Base-by-base conservation (phyloP, 2,113 vertebrate species). In the Perccottus glenii region DNA sequence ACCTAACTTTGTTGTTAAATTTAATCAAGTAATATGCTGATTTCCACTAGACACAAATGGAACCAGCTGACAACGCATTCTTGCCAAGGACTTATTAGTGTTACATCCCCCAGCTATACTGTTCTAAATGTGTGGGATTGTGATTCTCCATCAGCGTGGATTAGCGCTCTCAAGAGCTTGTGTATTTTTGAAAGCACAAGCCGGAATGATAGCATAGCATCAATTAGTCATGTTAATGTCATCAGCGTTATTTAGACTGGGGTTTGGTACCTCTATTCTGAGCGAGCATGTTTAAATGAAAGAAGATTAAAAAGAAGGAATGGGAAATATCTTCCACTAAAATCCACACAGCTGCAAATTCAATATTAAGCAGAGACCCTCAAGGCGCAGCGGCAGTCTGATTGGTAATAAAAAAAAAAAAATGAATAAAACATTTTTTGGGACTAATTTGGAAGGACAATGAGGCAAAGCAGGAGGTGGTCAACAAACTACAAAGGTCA, bases 301-400 rank as follows among this genome's bases (percentile, higher is more conserved):
- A 77, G 70, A 69, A 81, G 87, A 78, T 78, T 64, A 76, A 83
- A 77, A 40, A 45, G 82, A 59, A 51, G 63, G 75, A 71, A 77
- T 62, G 71, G 59, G 51, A 53, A 80, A 85, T 85, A 80, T 81
- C 55, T 60, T 67, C 60, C 78, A 81, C 89, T 84, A 69, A 63
- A 67, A 59, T 69, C 56, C 66, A 71, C 72, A 73, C 62, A 64
- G 79, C 80, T 78, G 73, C 38, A 51, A 78, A 85, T 89, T 16
- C 86, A 87, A 85, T 87, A 91, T 89, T 87, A 83, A 88, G 83
- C 73, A 64, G 60, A 73, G 81, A 67, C 75, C 83, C 84, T 65
- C 77, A 45, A 80, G 83, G 84, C 86, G 72, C 14, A 15, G 3
- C 53, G 56, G 67, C 69, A 50, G 75, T 85, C 62, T 69, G 68